Percentiles rank a stretch among this genome's conserved stretches.
phyloP scores from a whole-genome alignment of 2,797 vertebrate species.

The Epinephelus coioides region DNA sequence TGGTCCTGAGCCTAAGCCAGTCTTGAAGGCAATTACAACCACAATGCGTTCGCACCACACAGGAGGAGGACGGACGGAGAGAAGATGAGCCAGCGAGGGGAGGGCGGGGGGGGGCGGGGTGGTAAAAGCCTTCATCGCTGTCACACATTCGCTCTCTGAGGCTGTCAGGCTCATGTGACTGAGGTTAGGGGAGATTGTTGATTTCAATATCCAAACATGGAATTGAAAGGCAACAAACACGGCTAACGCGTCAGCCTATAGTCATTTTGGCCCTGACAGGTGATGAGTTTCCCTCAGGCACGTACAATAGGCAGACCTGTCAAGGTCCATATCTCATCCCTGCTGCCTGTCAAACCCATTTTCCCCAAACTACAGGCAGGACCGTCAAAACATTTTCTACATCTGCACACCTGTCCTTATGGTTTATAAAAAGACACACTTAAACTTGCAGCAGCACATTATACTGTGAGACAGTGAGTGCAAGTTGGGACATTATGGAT shows the following conservation, averaged over 20 bases:
- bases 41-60: constrained; percentile 50
- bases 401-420: constrained; percentile 38
- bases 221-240: constrained; percentile 54
- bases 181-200: constrained; percentile 39
- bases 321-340: constrained; percentile 63
- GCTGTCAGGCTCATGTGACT: constrained; percentile 26
- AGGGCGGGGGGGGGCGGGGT: not conserved
- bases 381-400: constrained; percentile 38
- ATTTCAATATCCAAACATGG: constrained; percentile 67
- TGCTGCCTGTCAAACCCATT: constrained; percentile 54
- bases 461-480: not conserved
- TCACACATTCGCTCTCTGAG: constrained; percentile 26
- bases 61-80: constrained; percentile 13
- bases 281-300: constrained; percentile 66
- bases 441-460: not conserved
- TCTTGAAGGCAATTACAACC: constrained; percentile 74
- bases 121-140: constrained; percentile 40
- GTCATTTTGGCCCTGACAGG: constrained; percentile 65
- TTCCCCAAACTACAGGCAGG: constrained; percentile 24
- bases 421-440: constrained; percentile 25
- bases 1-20: constrained; percentile 68
- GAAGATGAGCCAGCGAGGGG: not conserved
- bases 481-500: not conserved
- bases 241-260: constrained; percentile 50
- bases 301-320: constrained; percentile 67